phyloP scores from a whole-genome alignment of 2,113 vertebrate genomes.

The Lepus europaeus region DNA sequence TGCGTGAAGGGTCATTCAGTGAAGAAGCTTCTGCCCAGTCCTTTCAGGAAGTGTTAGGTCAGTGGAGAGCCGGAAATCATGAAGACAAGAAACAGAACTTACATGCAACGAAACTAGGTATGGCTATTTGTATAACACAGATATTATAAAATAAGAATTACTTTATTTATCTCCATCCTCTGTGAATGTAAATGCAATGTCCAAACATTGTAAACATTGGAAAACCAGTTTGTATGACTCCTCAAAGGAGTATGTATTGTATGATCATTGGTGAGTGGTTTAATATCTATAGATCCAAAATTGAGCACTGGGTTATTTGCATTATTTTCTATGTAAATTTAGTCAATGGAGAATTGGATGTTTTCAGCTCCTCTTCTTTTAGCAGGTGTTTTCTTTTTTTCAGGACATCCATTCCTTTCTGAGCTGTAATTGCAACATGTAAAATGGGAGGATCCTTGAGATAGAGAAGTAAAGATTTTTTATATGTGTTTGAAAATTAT shows the following conservation, averaged over 20 bases:
- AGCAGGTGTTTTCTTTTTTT: not conserved
- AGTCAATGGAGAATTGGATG: not conserved
- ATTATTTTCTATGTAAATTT: not conserved
- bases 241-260: not conserved
- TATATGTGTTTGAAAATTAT: not conserved
- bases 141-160: not conserved
- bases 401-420: not conserved
- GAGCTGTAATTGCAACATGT: not conserved
- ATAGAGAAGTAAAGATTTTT: not conserved
- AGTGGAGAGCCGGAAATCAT: conserved; percentile 86
- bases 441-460: not conserved
- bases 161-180: conserved; percentile 31
- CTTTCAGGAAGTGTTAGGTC: conserved; percentile 91
- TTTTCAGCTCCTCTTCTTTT: not conserved
- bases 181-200: not conserved
- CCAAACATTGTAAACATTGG: not conserved
- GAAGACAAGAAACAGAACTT: not conserved
- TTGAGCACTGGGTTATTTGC: not conserved
- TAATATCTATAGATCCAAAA: not conserved
- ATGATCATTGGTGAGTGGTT: not conserved
- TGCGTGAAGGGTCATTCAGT: conserved; percentile 87
- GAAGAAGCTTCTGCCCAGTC: conserved; percentile 89
- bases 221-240: not conserved
- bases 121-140: not conserved
- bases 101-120: conserved; percentile 87